Evolutionary conservation across 2,113 vertebrate genomes (phyloP), one percentile per base, ranked within the genome.

Genomic region (Irena cyanogastra): DNA sequence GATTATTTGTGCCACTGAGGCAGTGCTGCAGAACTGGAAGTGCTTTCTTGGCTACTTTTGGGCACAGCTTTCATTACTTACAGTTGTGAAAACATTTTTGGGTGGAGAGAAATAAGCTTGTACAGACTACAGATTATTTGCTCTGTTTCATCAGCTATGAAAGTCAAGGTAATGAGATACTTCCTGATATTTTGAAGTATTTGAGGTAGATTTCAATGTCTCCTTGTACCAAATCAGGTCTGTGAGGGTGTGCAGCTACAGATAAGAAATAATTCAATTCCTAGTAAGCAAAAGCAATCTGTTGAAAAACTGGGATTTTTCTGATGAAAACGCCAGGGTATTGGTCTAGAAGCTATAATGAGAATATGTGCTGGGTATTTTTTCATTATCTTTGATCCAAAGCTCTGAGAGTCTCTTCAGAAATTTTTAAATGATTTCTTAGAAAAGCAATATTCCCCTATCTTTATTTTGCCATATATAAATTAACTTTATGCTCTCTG

Each of bases 51-150:
- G 45, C 52, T 30, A 11, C 42, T 78, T 84, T 52, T 35, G 1
- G 0, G 45, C 66, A 80, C 21, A 54, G 23, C 6, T 56, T 33
- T 75, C 52, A 23, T 74, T 74, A 24, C 7, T 64, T 31, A 27
- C 2, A 37, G 20, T 49, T 61, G 42, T 31, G 59, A 45, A 61
- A 77, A 65, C 2, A 6, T 12, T 60, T 89, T 52, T 57, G 22
- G 9, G 11, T 31, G 10, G 13, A 61, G 20, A 77, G 42, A 57
- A 88, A 65, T 41, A 35, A 89, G 17, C 4, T 61, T 69, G 7
- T 35, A 6, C 37, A 82, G 71, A 0, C 33, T 42, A 6, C 1
- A 19, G 27, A 17, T 9, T 33, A 5, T 6, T 66, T 23, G 4
- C 39, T 89, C 42, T 50, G 17, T 27, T 83, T 84, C 79, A 50